Conservation (phyloP, 2,888 invertebrate genomes). For the Cosmopolites sordidus region DNA sequence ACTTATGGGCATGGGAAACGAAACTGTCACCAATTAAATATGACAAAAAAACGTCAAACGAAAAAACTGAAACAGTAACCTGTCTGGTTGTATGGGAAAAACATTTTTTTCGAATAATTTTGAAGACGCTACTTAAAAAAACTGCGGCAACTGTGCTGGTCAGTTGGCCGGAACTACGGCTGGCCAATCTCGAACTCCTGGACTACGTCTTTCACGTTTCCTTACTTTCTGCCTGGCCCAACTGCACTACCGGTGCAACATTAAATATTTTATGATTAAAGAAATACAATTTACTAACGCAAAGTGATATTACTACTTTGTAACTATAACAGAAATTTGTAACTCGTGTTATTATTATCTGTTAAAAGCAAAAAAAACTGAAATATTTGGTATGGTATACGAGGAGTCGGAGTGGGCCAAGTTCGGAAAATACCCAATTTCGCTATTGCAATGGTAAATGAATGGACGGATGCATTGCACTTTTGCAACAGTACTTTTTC, state of each 20-base stretch:
- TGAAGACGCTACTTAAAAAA: constrained; percentile 21
- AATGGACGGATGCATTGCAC: no score
- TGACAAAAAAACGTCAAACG: background rate
- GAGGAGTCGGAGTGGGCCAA: no score
- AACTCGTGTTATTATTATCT: no score
- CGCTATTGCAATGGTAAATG: no score
- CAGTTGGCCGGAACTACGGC: constrained; percentile 28
- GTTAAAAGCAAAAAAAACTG: no score
- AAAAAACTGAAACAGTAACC: background rate
- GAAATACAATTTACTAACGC: background rate
- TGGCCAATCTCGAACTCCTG: constrained; percentile 26
- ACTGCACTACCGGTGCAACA: constrained; percentile 13
- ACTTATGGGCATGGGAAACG: background rate
- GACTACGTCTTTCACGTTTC: constrained; percentile 26
- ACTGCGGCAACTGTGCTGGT: constrained; percentile 27
- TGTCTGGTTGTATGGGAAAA: constrained; percentile 23
- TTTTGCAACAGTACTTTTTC: no score
- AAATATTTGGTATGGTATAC: no score
- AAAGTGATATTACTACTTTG: no score
- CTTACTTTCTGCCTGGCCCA: constrained; percentile 19
- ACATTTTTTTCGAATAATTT: constrained; percentile 22
- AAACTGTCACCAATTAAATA: background rate
- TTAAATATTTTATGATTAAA: background rate
- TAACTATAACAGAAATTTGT: no score
- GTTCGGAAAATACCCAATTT: no score